phyloP scores from a whole-genome alignment of 2,888 invertebrate species.

The Melanotus villosus region DNA sequence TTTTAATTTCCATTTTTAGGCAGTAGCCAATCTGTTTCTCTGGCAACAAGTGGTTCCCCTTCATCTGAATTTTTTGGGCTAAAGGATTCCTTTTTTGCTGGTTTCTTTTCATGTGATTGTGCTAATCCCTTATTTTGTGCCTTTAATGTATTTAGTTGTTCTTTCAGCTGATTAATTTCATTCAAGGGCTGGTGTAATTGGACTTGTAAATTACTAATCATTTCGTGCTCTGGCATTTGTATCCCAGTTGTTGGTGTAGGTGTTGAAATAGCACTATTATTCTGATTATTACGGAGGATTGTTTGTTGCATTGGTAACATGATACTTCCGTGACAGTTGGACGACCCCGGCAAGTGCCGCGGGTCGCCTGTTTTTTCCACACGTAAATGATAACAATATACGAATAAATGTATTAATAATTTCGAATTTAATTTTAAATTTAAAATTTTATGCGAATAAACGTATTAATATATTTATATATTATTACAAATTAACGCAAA shows the following conservation, averaged over 20 bases:
- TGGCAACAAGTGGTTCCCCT: constrained; percentile 4
- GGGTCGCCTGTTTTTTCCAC: not conserved
- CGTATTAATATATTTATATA: too few species aligned
- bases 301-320: not conserved
- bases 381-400: constrained; percentile 11
- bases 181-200: constrained; percentile 14
- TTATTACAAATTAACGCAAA: too few species aligned
- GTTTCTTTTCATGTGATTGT: constrained; percentile 2
- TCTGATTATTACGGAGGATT: not conserved
- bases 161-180: constrained; percentile 23
- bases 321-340: constrained; percentile 3
- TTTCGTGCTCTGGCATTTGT: constrained; percentile 6
- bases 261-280: constrained; percentile 1
- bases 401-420: too few species aligned
- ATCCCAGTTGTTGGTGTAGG: not conserved
- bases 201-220: constrained; percentile 1
- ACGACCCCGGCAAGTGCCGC: constrained; percentile 1
- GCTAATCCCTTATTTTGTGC: constrained; percentile 6
- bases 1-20: constrained; percentile 20
- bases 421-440: too few species aligned
- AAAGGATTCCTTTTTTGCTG: constrained; percentile 1
- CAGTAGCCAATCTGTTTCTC: constrained; percentile 27
- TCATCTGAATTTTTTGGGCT: constrained; percentile 21
- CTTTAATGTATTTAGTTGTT: constrained; percentile 1
- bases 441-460: too few species aligned